These are phyloP conservation scores for Capitulum mitella DNA, from an alignment of 2,888 invertebrate genomes.

Conservation along the genomic window DNA sequence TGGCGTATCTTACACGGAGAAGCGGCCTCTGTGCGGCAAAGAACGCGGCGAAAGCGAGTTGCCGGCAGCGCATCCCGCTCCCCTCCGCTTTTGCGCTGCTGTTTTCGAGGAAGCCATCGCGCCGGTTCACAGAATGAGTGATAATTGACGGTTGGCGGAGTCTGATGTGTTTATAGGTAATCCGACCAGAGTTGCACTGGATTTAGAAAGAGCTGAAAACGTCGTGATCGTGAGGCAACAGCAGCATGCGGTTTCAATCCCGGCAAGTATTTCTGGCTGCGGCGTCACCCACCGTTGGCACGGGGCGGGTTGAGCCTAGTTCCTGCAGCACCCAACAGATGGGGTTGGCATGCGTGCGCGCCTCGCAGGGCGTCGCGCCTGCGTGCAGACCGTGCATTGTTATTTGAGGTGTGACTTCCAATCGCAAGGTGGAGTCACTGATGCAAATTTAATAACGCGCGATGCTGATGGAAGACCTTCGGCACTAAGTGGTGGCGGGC, in stretches of 20 bases:
- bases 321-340: neutral
- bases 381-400: slow-evolving; percentile 12
- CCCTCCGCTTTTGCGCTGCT: neutral
- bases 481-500: neutral
- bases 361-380: neutral
- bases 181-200: neutral
- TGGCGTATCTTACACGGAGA: neutral
- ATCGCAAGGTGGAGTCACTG: neutral
- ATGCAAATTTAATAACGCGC: slow-evolving; percentile 19
- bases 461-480: slow-evolving; percentile 9
- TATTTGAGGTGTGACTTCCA: slow-evolving; percentile 7
- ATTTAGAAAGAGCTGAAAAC: neutral
- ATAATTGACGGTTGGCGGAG: neutral
- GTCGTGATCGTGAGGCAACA: neutral
- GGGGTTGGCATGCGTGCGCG: neutral
- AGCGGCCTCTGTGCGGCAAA: neutral
- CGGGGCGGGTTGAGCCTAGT: neutral
- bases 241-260: neutral
- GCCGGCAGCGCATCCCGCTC: neutral
- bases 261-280: neutral
- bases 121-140: neutral
- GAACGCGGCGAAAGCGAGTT: neutral
- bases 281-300: neutral
- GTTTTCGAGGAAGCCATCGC: neutral
- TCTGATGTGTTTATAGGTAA: neutral